Conservation (phyloP, 2,797 vertebrate genomes). For the Lutjanus argentimaculatus region DNA sequence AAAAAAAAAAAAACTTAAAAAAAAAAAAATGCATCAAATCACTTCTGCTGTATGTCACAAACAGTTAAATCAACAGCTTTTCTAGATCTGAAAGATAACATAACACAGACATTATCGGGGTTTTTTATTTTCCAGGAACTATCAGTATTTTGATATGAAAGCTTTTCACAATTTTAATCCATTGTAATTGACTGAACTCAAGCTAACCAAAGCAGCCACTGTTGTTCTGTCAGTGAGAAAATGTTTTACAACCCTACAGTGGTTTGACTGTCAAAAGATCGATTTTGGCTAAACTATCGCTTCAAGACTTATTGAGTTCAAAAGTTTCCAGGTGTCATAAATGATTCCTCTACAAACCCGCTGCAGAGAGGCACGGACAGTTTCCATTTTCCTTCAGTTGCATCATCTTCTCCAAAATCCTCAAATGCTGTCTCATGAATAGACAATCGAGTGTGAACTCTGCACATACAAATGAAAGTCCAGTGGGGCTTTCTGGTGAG, state of each 20-base stretch:
- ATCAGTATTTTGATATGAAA: neutral
- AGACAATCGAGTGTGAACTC: conserved; percentile 38
- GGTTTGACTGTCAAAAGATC: conserved; percentile 17
- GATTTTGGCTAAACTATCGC: conserved; percentile 23
- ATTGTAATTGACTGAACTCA: neutral
- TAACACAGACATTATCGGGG: neutral
- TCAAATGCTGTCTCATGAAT: conserved; percentile 41
- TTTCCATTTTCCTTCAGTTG: conserved; percentile 62
- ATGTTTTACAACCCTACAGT: conserved; percentile 30
- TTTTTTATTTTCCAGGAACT: neutral
- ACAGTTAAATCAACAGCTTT: neutral
- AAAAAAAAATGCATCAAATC: conserved; percentile 33
- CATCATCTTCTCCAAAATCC: conserved; percentile 61
- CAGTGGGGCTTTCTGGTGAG: conserved; percentile 19
- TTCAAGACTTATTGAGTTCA: conserved; percentile 31
- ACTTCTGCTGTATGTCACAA: neutral
- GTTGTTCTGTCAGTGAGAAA: conserved; percentile 8
- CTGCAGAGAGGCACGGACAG: conserved; percentile 26
- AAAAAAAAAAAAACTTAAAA: too few species aligned
- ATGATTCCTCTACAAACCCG: conserved; percentile 20
- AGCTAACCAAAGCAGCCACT: neutral
- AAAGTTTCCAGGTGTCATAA: conserved; percentile 39
- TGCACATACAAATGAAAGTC: conserved; percentile 27
- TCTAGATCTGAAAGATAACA: neutral
- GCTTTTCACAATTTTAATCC: neutral